A percentile compares a stretch with the other conserved stretches of the same genome.
These are phyloP conservation scores for Ptyas mucosa DNA, from an alignment of 2,113 vertebrate genomes.

Conservation along the genomic window DNA sequence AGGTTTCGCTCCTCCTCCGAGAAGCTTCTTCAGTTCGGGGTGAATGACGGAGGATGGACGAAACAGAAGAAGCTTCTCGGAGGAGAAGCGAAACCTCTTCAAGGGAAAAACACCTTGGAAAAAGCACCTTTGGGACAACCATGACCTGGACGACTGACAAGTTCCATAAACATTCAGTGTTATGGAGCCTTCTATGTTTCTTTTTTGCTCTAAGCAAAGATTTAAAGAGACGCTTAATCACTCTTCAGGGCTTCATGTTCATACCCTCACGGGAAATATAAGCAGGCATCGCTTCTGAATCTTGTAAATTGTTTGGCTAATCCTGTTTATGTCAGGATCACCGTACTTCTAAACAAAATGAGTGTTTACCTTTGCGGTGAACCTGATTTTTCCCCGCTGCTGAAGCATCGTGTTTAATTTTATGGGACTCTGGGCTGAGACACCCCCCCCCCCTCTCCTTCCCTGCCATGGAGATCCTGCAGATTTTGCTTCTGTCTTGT, in stretches of 20 bases:
- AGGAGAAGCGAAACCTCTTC: too few relatives aligned
- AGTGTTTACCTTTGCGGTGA: background rate
- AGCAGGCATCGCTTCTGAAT: background rate
- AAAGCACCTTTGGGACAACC: too few relatives aligned
- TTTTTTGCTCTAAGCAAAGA: background rate
- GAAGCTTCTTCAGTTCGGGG: too few relatives aligned
- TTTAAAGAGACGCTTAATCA: background rate
- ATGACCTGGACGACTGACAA: too few relatives aligned
- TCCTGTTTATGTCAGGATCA: background rate
- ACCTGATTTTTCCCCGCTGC: background rate
- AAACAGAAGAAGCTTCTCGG: background rate
- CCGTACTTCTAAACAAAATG: background rate
- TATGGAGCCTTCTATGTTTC: background rate
- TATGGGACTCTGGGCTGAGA: constrained; percentile 34
- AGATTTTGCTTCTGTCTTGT: background rate
- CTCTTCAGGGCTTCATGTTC: background rate
- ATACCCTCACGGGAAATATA: background rate
- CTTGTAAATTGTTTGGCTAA: background rate
- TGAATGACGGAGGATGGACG: background rate
- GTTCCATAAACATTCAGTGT: too few relatives aligned
- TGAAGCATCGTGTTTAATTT: background rate
- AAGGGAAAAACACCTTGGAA: too few relatives aligned
- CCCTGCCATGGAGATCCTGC: fast-evolving
- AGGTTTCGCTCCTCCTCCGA: too few relatives aligned
- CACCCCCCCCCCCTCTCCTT: background rate